A percentile compares a stretch with the other conserved stretches of the same genome.
These are phyloP conservation scores for Lydus trimaculatus DNA, from an alignment of 2,888 invertebrate genomes.

Conservation along the genomic window DNA sequence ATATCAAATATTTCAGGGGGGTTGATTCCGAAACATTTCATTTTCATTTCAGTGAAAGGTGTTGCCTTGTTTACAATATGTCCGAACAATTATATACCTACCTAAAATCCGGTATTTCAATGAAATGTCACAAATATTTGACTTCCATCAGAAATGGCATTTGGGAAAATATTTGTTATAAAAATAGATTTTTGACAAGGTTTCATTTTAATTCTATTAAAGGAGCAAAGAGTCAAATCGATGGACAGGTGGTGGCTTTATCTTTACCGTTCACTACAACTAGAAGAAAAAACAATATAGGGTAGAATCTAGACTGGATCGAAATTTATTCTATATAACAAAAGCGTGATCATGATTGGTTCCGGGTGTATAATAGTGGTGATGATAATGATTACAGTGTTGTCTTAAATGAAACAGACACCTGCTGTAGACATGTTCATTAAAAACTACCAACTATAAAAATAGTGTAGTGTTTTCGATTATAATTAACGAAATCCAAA, in stretches of 20 bases:
- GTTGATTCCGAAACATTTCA: conserved; percentile 6
- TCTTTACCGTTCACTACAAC: conserved; percentile 11
- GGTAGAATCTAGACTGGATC: conserved; percentile 24
- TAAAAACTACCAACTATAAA: background rate
- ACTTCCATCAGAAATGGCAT: conserved; percentile 21
- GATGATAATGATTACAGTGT: background rate
- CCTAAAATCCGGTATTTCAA: conserved; percentile 11
- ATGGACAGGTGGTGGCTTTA: conserved; percentile 31
- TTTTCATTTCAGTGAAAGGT: conserved; percentile 19
- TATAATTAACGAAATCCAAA: background rate
- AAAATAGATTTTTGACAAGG: conserved; percentile 1
- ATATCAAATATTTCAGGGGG: conserved; percentile 17
- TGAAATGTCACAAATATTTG: conserved; percentile 8
- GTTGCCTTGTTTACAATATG: conserved; percentile 16
- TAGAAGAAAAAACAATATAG: conserved; percentile 20
- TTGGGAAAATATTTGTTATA: conserved; percentile 22
- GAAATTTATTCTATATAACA: conserved; percentile 17
- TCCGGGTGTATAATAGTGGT: conserved; percentile 2
- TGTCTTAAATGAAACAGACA: background rate
- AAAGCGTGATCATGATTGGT: conserved; percentile 31
- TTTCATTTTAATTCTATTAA: conserved; percentile 9
- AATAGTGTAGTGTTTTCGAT: background rate
- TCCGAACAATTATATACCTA: conserved; percentile 15
- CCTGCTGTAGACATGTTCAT: background rate
- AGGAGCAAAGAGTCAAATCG: conserved; percentile 16